Evolutionary conservation across 2,797 vertebrate genomes (phyloP).

Genomic region (Enteromius trimaculatus): DNA sequence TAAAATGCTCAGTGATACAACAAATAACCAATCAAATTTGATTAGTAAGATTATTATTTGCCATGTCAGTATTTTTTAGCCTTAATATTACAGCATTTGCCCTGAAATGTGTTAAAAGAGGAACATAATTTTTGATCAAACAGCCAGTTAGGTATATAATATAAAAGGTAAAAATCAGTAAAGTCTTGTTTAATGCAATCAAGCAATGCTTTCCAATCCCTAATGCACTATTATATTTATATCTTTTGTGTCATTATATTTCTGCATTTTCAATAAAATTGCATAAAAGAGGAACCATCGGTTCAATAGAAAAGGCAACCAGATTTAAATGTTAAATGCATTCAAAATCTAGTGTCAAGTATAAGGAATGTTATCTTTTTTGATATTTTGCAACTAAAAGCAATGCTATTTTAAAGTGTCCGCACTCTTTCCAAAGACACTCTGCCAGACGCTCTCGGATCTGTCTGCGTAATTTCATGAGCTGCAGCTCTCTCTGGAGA

Average conservation of each 20-base stretch:
- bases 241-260: background rate
- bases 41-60: background rate
- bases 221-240: background rate
- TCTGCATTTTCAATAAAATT: background rate
- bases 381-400: background rate
- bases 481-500: constrained; percentile 67
- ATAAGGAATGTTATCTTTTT: background rate
- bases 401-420: background rate
- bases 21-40: background rate
- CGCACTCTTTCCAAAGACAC: background rate
- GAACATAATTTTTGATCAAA: background rate
- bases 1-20: background rate
- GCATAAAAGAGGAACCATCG: background rate
- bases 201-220: background rate
- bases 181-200: background rate
- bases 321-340: background rate
- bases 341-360: background rate
- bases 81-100: background rate
- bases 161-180: background rate
- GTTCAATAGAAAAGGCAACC: background rate
- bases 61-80: background rate
- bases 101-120: constrained; percentile 1
- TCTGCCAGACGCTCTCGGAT: constrained; percentile 8
- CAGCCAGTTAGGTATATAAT: background rate
- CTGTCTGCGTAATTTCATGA: constrained; percentile 33